phyloP scores from a whole-genome alignment of 2,888 invertebrate species.

The Melanostoma scalare region DNA sequence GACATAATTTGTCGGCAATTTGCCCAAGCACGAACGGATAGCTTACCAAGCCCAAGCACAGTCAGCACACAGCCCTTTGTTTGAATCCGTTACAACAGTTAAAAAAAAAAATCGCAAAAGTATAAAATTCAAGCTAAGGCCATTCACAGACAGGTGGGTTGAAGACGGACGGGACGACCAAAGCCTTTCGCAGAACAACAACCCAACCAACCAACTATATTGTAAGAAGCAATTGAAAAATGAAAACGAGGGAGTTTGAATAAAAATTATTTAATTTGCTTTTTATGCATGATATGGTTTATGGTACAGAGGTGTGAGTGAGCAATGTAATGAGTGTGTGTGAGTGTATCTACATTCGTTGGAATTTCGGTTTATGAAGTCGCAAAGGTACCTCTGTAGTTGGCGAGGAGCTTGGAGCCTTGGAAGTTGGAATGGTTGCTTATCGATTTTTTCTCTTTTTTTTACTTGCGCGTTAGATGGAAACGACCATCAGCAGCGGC shows the following conservation, averaged over 20 bases:
- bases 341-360: constrained; percentile 60
- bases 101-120: constrained; percentile 6
- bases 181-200: no score
- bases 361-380: constrained; percentile 68
- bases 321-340: constrained; percentile 14
- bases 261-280: constrained; percentile 72
- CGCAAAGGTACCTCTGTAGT: constrained; percentile 39
- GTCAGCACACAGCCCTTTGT: neutral
- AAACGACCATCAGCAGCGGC: neutral
- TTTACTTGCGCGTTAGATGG: constrained; percentile 11
- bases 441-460: constrained; percentile 60
- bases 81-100: neutral
- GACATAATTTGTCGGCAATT: constrained; percentile 81
- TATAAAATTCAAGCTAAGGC: constrained; percentile 14
- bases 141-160: constrained; percentile 9
- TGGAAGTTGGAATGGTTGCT: constrained; percentile 47
- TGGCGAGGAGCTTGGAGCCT: constrained; percentile 34
- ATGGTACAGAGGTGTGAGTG: constrained; percentile 1
- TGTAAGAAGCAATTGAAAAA: constrained; percentile 59
- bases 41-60: constrained; percentile 32
- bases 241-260: constrained; percentile 65
- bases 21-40: constrained; percentile 75
- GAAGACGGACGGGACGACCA: neutral
- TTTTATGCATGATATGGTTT: constrained; percentile 57
- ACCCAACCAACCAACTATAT: neutral